Evolutionary conservation across 53 echinoderm and acorn worm species (phyloP).

Genomic region (Paracentrotus lividus): DNA sequence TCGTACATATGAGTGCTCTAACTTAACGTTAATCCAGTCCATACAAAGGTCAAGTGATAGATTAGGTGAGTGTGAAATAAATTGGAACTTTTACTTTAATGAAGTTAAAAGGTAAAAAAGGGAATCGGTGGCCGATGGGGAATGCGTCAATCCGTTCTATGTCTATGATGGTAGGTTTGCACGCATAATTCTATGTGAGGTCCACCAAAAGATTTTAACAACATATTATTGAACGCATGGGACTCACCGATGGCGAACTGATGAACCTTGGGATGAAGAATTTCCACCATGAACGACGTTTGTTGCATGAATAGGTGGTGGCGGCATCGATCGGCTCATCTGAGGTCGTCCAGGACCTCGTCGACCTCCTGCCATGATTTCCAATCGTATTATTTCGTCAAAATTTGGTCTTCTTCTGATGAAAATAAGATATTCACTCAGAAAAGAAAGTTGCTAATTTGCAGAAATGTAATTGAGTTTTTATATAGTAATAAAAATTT

Average conservation of each 20-base stretch:
- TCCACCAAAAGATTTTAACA: no score
- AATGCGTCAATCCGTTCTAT: no score
- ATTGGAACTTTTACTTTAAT: no score
- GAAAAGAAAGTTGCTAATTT: neutral
- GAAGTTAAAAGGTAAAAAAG: no score
- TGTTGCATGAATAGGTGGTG: conserved; percentile 93
- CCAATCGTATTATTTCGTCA: neutral
- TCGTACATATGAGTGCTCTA: no score
- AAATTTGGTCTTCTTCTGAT: neutral
- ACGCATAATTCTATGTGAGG: no score
- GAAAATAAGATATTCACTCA: neutral
- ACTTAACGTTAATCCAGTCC: no score
- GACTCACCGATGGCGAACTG: conserved; percentile 88
- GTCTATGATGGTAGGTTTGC: no score
- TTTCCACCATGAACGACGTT: conserved; percentile 81
- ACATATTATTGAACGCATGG: conserved; percentile 44
- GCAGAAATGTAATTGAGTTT: neutral
- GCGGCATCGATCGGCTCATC: conserved; percentile 94
- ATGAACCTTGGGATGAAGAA: conserved; percentile 74
- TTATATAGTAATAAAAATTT: neutral
- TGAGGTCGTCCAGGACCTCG: conserved; percentile 98
- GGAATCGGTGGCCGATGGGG: no score
- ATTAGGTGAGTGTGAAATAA: no score
- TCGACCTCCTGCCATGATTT: conserved; percentile 94
- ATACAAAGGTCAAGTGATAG: no score